Evolutionary conservation across 2,113 vertebrate species (phyloP), one percentile per base, ranked within the genome.

Genomic region (Chaetodon trifascialis): DNA sequence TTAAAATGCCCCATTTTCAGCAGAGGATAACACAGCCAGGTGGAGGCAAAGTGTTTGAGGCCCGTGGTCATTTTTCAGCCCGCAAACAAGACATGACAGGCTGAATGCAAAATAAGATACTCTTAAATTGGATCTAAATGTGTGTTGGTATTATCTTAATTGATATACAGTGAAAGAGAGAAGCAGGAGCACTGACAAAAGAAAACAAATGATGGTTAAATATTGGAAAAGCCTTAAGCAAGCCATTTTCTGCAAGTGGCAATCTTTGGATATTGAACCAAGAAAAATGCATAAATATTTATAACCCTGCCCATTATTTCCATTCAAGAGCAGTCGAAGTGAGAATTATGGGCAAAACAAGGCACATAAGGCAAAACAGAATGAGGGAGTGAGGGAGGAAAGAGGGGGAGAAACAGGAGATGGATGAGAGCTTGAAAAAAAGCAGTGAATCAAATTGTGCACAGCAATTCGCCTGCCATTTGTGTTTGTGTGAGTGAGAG

Each of bases 231-330:
- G 30, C 58, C 30, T 38, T 2, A 40, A 64, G 55, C 30, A 46
- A 63, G 34, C 7, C n/a, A 40, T 67, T 63, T 58, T 36, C 65
- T 52, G 49, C 23, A 78, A 60, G 42, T n/a, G 52, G 9, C 36
- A 47, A 46, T 71, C 36, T 68, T 30, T 65, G 11, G 49, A 66
- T 76, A 51, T n/a, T 25, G 62, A 78, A 66, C 56, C n/a, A 56
- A 21, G 30, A 58, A 59, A 40, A 51, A 15, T 2, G 55, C 49
- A 80, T 84, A 38, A 56, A 76, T 79, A 79, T 78, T 81, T 60
- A 68, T 8, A n/a, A 16, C 15, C 11, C 21, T n/a, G 36, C 25
- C n/a, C 38, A 17, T 79, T 34, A 52, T 34, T 62, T 72, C 19
- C 46, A 55, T 76, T 54, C 56, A 51, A 44, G 67, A 60, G n/a